phyloP scores from a whole-genome alignment of 2,888 invertebrate genomes.

The Phortica magna region DNA sequence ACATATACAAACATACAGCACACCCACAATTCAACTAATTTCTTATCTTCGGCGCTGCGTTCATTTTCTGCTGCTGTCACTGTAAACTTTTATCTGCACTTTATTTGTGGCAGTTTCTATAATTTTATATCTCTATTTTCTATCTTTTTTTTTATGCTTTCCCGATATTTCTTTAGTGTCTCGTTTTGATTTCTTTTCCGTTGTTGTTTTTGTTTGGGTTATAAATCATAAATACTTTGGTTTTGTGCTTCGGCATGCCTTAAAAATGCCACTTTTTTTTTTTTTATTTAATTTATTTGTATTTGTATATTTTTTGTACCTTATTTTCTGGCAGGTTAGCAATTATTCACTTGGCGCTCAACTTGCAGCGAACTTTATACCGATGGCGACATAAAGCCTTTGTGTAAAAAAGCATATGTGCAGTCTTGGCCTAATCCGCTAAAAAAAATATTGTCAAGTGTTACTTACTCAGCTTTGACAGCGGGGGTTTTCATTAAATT shows the following conservation, averaged over 20 bases:
- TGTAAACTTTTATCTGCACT: conserved; percentile 60
- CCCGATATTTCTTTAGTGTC: conserved; percentile 47
- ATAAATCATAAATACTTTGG: conserved; percentile 69
- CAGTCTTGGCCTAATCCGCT: conserved; percentile 13
- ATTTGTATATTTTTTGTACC: not conserved
- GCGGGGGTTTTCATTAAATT: not conserved
- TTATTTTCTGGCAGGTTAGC: conserved; percentile 72
- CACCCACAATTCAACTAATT: conserved; percentile 12
- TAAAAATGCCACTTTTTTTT: conserved; percentile 64
- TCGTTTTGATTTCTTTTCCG: conserved; percentile 31
- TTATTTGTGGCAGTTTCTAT: conserved; percentile 34
- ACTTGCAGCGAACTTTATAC: not conserved
- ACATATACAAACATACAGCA: conserved; percentile 1
- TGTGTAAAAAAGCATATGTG: not conserved
- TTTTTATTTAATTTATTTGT: not conserved
- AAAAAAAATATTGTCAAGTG: conserved; percentile 5
- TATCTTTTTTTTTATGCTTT: conserved; percentile 34
- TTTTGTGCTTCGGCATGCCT: conserved; percentile 57
- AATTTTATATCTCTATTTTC: not conserved
- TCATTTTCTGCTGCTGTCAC: conserved; percentile 3
- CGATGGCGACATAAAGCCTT: not conserved
- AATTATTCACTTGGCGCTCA: conserved; percentile 63
- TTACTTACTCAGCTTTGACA: not conserved
- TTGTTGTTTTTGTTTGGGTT: conserved; percentile 35
- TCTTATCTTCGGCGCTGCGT: not conserved